Evolutionary conservation across 2,888 invertebrate species (phyloP).

Genomic region (Deroplatys truncata): DNA sequence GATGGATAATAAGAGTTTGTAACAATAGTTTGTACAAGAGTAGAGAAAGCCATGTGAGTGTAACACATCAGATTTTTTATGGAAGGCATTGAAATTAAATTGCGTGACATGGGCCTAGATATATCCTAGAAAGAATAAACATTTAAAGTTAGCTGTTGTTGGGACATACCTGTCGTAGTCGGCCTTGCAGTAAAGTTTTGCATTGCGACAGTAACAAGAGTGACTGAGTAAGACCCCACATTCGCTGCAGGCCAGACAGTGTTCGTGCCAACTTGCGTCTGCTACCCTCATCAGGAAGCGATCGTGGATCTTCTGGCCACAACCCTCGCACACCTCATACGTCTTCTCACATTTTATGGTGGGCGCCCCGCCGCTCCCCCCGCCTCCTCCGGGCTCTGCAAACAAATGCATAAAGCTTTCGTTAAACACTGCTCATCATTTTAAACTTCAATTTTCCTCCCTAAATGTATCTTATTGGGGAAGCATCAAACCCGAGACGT

Average conservation of each 20-base stretch:
- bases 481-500: too few species aligned
- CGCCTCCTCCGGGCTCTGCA: constrained; percentile 6
- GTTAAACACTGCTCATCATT: not conserved
- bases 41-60: too few species aligned
- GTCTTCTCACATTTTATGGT: constrained; percentile 55
- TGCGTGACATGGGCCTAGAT: too few species aligned
- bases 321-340: constrained; percentile 89
- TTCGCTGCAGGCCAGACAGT: constrained; percentile 91
- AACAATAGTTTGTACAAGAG: too few species aligned
- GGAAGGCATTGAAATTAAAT: too few species aligned
- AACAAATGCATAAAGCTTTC: not conserved
- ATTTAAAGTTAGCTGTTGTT: too few species aligned
- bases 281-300: constrained; percentile 92
- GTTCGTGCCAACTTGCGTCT: constrained; percentile 94
- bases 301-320: constrained; percentile 92
- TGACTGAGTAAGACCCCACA: constrained; percentile 86
- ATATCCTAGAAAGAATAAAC: too few species aligned
- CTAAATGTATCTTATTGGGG: too few species aligned
- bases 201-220: constrained; percentile 91
- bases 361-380: not conserved
- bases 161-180: constrained; percentile 84
- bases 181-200: constrained; percentile 92
- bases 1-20: too few species aligned
- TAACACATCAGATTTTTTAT: too few species aligned
- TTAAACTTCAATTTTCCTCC: too few species aligned